Evolutionary conservation across 2,113 vertebrate genomes (phyloP), one percentile per base, ranked within the genome.

Genomic region (Marmota flaviventris): DNA sequence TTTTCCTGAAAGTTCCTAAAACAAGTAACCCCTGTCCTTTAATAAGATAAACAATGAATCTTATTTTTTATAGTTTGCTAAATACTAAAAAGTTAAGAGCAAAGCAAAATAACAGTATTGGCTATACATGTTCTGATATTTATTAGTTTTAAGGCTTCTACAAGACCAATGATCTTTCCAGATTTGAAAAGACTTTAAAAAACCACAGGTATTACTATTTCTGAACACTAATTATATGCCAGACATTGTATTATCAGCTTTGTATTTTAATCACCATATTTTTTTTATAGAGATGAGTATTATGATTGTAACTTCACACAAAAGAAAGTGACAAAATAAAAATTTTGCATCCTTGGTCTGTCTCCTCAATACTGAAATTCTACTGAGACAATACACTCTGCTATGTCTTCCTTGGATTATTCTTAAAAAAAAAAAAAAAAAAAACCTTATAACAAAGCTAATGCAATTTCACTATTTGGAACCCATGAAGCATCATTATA

Each of bases 1-100:
- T 81, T 75, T 89, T 95, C 53, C 85, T 93, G 63, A 79, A 90
- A 94, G 87, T 45, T 89, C n/a, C 73, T 84, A 77, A 95, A 85
- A 92, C 37, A 87, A 32, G 53, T 58, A 67, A 83, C 73, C 39
- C 29, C 11, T 48, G 32, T 27, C 17, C 20, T 92, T 94, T 85
- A 83, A 79, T 79, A 83, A 93, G 72, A 85, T 39, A 69, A 94
- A 92, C 48, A 17, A 77, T 0, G 42, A 32, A 67, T 88, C 51
- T 85, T 69, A 56, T 83, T 92, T 95, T 96, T 85, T 51, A 51
- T 72, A 91, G 63, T 88, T 56, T 88, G n/a, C 42, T n/a, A 93
- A 94, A 89, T 63, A 81, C 42, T 89, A 16, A 95, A 75, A 94
- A 96, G 27, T 61, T 34, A 83, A 83, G 48, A 53, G 51, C 27